These are phyloP conservation scores for Spinibarbus caldwelli DNA, from an alignment of 2,797 vertebrate genomes.

Conservation along the genomic window DNA sequence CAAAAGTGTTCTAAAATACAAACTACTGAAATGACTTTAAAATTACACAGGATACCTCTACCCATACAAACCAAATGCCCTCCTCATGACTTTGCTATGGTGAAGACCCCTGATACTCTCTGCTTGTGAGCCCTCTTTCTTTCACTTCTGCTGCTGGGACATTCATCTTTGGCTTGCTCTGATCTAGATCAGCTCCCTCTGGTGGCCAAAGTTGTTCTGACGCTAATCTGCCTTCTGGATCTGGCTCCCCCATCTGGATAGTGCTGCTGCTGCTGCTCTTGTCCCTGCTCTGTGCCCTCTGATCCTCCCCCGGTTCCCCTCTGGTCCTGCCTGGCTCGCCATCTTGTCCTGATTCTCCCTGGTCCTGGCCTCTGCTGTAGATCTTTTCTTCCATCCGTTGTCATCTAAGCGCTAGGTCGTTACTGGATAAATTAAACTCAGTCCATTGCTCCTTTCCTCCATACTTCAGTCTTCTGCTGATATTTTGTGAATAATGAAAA, in stretches of 20 bases:
- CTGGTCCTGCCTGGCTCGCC: slow-evolving; percentile 55
- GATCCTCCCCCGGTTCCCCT: slow-evolving; percentile 55
- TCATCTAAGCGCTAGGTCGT: slow-evolving; percentile 56
- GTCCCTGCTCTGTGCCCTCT: slow-evolving; percentile 61
- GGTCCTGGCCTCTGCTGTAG: slow-evolving; percentile 52
- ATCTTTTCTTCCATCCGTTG: slow-evolving; percentile 54
- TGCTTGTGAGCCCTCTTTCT: slow-evolving; percentile 64
- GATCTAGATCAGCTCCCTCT: slow-evolving; percentile 59
- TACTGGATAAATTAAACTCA: slow-evolving; percentile 49
- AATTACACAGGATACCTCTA: slow-evolving; percentile 75
- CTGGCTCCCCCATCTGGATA: slow-evolving; percentile 73
- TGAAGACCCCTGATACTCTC: slow-evolving; percentile 55
- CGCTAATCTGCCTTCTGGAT: slow-evolving; percentile 73
- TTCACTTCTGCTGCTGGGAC: slow-evolving; percentile 59
- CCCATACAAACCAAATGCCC: slow-evolving; percentile 82
- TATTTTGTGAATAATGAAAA: slow-evolving; percentile 7
- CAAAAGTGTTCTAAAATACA: slow-evolving; percentile 71
- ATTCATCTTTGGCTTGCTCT: slow-evolving; percentile 68
- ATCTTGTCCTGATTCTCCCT: slow-evolving; percentile 38
- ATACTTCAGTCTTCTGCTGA: slow-evolving; percentile 22
- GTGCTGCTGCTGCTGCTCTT: slow-evolving; percentile 52
- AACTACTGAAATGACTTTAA: slow-evolving; percentile 28
- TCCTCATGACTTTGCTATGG: slow-evolving; percentile 68
- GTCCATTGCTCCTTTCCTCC: slow-evolving; percentile 53
- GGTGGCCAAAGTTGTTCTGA: slow-evolving; percentile 61